These are phyloP conservation scores for Drosophila chauvacae DNA, from an alignment of 1,140 invertebrate species.

Conservation along the genomic window DNA sequence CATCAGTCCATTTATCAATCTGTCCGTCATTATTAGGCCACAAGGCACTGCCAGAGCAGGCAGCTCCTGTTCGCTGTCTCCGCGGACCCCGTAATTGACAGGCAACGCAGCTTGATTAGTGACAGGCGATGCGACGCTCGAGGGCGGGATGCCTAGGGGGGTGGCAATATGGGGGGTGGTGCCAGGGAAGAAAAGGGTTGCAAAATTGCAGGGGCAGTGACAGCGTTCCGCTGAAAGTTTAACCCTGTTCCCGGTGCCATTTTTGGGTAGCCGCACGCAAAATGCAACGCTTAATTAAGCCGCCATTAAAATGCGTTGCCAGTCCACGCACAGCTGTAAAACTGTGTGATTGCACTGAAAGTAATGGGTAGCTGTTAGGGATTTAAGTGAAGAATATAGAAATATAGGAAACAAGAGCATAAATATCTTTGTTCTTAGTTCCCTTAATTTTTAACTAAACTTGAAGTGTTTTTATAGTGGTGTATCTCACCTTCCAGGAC, in stretches of 20 bases:
- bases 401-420: no score
- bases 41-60: conserved; percentile 7
- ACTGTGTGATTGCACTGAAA: not conserved
- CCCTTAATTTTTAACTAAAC: no score
- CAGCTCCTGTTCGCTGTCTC: conserved; percentile 25
- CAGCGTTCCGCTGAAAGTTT: conserved; percentile 40
- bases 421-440: no score
- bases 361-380: no score
- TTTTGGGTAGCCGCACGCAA: conserved; percentile 60
- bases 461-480: no score
- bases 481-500: no score
- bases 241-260: conserved; percentile 40
- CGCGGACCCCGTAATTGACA: conserved; percentile 40
- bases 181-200: not conserved
- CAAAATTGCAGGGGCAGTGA: conserved; percentile 3
- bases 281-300: conserved; percentile 76
- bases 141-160: not conserved
- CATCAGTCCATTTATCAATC: conserved; percentile 18
- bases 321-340: conserved; percentile 24
- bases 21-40: conserved; percentile 30
- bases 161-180: not conserved
- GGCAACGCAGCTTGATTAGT: conserved; percentile 46
- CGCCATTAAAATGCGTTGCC: conserved; percentile 61
- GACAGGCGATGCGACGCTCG: conserved; percentile 1
- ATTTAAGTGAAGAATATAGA: no score